A percentile compares a stretch with the other conserved stretches of the same genome.
Evolutionary conservation across 2,888 invertebrate genomes (phyloP).

Genomic region (Dendrolimus houi): DNA sequence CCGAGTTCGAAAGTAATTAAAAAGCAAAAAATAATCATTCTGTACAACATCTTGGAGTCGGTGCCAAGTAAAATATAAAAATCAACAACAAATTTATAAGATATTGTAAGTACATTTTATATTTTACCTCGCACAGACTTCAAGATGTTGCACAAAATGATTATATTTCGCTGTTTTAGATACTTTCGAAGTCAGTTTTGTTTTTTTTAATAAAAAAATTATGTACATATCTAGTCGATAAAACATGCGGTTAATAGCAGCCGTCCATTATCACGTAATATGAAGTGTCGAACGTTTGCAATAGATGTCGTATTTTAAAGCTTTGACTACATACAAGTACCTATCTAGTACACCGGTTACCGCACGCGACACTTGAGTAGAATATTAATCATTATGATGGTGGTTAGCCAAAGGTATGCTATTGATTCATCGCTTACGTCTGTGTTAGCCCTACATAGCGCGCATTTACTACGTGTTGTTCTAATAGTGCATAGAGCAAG

Average conservation of each 20-base stretch:
- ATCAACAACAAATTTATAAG: no score
- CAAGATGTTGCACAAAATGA: no score
- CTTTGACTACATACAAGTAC: neutral
- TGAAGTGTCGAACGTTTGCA: neutral
- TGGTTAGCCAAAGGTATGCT: conserved; percentile 28
- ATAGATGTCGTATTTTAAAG: neutral
- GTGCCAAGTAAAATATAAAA: no score
- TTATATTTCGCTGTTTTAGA: no score
- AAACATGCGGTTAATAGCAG: neutral
- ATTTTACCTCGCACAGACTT: no score
- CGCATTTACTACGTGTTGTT: neutral
- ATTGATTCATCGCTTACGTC: conserved; percentile 28
- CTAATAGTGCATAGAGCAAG: neutral
- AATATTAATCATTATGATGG: conserved; percentile 36
- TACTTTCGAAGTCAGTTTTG: no score
- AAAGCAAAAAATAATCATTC: no score
- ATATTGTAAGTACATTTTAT: no score
- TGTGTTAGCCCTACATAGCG: conserved; percentile 6
- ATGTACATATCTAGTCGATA: neutral
- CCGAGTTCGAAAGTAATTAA: no score
- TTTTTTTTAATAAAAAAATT: neutral
- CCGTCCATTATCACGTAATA: neutral
- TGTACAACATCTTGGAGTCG: no score
- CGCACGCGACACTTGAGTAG: conserved; percentile 29
- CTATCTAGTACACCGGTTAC: conserved; percentile 12